Evolutionary conservation across 2,113 vertebrate genomes (phyloP).

Genomic region (Pagrus major): DNA sequence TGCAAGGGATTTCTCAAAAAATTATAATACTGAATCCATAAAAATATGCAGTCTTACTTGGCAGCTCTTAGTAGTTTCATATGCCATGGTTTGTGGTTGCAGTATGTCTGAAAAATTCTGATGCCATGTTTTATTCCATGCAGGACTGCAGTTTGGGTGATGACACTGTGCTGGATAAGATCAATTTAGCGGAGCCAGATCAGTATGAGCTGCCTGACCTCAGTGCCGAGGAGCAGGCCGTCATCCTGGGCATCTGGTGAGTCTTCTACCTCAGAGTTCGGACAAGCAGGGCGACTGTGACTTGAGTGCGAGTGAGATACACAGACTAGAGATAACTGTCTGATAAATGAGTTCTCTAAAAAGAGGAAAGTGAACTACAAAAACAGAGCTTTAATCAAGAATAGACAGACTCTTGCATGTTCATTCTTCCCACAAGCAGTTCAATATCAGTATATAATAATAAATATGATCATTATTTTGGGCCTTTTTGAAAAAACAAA

Average conservation of each 20-base stretch:
- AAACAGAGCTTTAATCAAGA: no score
- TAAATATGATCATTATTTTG: no score
- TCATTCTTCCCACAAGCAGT: no score
- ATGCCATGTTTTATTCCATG: slow-evolving; percentile 10
- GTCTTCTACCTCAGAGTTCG: slow-evolving; percentile 7
- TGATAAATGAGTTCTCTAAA: neutral
- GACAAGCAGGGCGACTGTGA: no score
- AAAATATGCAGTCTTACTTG: neutral
- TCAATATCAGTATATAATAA: no score
- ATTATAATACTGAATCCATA: neutral
- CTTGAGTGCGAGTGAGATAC: no score
- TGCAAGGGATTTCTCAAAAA: neutral
- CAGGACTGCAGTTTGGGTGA: slow-evolving; percentile 92
- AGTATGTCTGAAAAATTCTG: neutral
- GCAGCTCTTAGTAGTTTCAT: neutral
- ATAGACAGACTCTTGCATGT: no score
- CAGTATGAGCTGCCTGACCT: slow-evolving; percentile 89
- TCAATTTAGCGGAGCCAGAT: slow-evolving; percentile 89
- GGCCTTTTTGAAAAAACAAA: no score
- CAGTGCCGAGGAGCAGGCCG: slow-evolving; percentile 93
- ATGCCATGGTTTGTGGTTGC: neutral
- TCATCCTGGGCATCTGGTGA: slow-evolving; percentile 95
- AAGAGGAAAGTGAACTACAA: no score
- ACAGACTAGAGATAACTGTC: no score
- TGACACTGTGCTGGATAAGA: slow-evolving; percentile 92